phyloP scores from a whole-genome alignment of 2,888 invertebrate species.

The Zaprionus lineosus region DNA sequence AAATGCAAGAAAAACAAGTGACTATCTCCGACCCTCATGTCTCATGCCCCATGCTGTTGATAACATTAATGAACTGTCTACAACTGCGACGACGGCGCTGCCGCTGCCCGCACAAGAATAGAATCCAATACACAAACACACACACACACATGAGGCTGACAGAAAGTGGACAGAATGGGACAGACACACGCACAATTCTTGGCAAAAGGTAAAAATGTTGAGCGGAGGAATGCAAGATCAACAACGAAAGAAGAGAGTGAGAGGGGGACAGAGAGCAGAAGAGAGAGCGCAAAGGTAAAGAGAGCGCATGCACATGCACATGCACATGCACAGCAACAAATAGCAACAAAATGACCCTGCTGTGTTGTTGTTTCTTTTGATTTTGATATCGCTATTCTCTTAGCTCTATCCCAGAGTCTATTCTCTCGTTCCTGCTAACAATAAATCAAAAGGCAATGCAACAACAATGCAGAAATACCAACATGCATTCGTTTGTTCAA shows the following conservation, averaged over 20 bases:
- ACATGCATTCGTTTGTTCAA: background rate
- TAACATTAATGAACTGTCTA: constrained; percentile 76
- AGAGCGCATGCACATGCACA: constrained; percentile 14
- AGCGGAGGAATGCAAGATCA: constrained; percentile 43
- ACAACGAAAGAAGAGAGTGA: constrained; percentile 9
- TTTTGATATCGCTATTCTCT: constrained; percentile 19
- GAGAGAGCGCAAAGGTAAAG: constrained; percentile 2
- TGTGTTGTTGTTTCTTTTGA: constrained; percentile 35
- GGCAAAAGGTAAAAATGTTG: constrained; percentile 51
- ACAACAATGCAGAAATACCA: constrained; percentile 43
- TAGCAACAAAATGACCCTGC: constrained; percentile 25
- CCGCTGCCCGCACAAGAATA: constrained; percentile 70
- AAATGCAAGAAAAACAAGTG: constrained; percentile 35
- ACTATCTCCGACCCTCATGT: constrained; percentile 19
- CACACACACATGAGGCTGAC: background rate
- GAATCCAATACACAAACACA: constrained; percentile 49
- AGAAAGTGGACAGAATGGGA: constrained; percentile 8
- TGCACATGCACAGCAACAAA: constrained; percentile 15
- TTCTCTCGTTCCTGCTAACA: constrained; percentile 64
- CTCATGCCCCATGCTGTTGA: constrained; percentile 59
- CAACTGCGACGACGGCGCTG: constrained; percentile 48
- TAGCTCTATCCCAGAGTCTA: constrained; percentile 30
- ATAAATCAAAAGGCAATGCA: constrained; percentile 69
- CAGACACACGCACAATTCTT: constrained; percentile 49
- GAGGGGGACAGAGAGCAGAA: constrained; percentile 3